Evolutionary conservation across 64 coral and sea anemone genomes (phyloP).

Genomic region (Montipora sp.): DNA sequence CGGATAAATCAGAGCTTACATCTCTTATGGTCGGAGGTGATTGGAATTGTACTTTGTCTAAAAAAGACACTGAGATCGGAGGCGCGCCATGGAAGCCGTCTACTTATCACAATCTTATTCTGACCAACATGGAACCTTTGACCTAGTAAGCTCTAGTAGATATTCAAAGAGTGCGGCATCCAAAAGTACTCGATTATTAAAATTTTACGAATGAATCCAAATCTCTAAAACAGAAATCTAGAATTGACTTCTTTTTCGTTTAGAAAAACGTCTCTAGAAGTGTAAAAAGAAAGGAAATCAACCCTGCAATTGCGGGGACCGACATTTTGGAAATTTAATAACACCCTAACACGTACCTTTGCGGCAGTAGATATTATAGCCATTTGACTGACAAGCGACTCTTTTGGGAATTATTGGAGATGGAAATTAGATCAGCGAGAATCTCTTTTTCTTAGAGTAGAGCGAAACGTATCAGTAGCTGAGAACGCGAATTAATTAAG

Average conservation of each 20-base stretch:
- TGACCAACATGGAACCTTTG: conserved; percentile 2
- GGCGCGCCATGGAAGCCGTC: background rate
- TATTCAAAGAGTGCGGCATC: background rate
- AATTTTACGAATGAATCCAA: conserved; percentile 20
- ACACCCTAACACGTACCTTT: too few species aligned
- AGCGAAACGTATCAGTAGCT: too few species aligned
- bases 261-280: too few species aligned
- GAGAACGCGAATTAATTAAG: too few species aligned
- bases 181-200: background rate
- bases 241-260: too few species aligned
- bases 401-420: too few species aligned
- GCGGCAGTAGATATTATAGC: too few species aligned
- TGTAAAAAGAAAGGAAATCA: too few species aligned
- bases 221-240: background rate
- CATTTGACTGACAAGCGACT: too few species aligned
- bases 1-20: conserved; percentile 6
- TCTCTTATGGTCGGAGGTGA: conserved; percentile 1
- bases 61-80: background rate
- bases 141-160: background rate
- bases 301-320: background rate
- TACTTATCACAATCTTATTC: background rate
- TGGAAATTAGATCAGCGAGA: too few species aligned
- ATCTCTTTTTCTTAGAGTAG: too few species aligned
- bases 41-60: conserved; percentile 11
- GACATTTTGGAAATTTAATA: too few species aligned